A percentile compares a stretch with the other conserved stretches of the same genome.
Evolutionary conservation across 2,888 invertebrate genomes (phyloP).

Genomic region (Eubasilissa splendida): DNA sequence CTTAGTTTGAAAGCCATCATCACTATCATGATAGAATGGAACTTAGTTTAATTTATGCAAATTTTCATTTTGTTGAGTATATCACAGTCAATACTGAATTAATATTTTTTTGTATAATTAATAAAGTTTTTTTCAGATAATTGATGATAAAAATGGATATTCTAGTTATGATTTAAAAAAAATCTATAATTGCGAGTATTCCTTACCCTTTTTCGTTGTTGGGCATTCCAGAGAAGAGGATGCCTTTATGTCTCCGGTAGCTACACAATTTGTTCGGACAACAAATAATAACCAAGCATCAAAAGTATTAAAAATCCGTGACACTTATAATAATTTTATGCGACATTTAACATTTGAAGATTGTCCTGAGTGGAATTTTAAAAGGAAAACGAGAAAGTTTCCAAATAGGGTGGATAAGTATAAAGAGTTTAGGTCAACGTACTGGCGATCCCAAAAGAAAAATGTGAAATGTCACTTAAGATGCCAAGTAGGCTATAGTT

Average conservation of each 20-base stretch:
- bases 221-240: too few relatives aligned
- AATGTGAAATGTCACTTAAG: slow-evolving; percentile 27
- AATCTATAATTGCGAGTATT: slow-evolving; percentile 23
- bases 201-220: neutral
- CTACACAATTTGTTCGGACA: too few relatives aligned
- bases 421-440: slow-evolving; percentile 10
- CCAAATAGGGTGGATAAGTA: slow-evolving; percentile 1
- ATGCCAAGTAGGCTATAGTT: slow-evolving; percentile 39
- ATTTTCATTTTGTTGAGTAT: too few relatives aligned
- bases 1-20: too few relatives aligned
- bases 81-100: too few relatives aligned
- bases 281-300: neutral
- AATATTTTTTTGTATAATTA: too few relatives aligned
- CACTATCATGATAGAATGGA: too few relatives aligned
- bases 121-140: slow-evolving; percentile 1
- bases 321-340: slow-evolving; percentile 12
- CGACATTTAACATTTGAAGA: slow-evolving; percentile 10
- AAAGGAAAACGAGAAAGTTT: slow-evolving; percentile 18
- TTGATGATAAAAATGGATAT: neutral
- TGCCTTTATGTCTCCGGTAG: too few relatives aligned
- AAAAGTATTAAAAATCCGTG: slow-evolving; percentile 3
- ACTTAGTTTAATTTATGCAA: too few relatives aligned
- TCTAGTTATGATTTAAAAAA: neutral
- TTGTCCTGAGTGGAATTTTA: neutral
- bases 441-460: slow-evolving; percentile 8